phyloP scores from a whole-genome alignment of 2,113 vertebrate genomes.

The Emydocephalus ijimae region DNA sequence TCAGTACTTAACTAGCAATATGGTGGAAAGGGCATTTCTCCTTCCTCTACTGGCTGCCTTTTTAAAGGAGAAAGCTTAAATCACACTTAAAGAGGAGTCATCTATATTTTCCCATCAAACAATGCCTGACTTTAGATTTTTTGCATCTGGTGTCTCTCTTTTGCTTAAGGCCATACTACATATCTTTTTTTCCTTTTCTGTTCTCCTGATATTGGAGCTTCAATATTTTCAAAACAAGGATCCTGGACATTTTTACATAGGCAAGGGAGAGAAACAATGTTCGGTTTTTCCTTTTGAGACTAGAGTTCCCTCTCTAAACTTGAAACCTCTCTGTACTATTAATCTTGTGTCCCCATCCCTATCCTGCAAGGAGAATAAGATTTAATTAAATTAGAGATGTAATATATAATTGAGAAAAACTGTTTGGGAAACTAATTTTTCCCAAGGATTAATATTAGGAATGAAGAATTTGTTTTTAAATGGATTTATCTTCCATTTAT shows the following conservation, averaged over 20 bases:
- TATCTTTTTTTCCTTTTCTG: neutral
- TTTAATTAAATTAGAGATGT: neutral
- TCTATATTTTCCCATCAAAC: neutral
- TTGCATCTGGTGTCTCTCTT: neutral
- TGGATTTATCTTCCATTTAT: neutral
- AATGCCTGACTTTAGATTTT: neutral
- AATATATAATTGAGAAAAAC: neutral
- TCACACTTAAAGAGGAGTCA: neutral
- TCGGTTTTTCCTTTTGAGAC: neutral
- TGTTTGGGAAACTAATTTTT: neutral
- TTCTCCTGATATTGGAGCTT: neutral
- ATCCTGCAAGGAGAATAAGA: neutral
- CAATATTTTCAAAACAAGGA: neutral
- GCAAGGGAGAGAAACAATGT: neutral
- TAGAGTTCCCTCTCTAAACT: too few species aligned
- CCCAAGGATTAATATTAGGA: neutral
- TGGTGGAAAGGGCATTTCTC: neutral
- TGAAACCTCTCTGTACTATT: neutral
- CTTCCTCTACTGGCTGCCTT: neutral
- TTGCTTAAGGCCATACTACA: neutral
- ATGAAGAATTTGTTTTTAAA: neutral
- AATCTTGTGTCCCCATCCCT: neutral
- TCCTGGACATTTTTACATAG: neutral
- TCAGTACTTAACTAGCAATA: neutral
- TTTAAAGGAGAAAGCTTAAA: neutral